Evolutionary conservation across 1,140 invertebrate species (phyloP).

Genomic region (Bombus sylvicola): DNA sequence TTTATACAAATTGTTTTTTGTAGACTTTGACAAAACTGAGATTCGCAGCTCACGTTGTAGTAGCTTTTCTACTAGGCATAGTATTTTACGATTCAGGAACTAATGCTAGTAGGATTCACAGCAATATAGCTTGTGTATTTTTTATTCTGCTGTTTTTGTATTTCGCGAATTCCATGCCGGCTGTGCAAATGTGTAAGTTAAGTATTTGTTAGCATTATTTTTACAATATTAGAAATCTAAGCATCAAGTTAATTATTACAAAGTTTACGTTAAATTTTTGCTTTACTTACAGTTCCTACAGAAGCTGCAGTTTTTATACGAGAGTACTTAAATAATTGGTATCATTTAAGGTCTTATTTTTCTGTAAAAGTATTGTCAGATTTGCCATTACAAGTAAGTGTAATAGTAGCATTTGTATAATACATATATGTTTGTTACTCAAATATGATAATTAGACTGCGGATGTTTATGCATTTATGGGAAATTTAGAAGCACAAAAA

Average conservation of each 20-base stretch:
- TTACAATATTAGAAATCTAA: background rate
- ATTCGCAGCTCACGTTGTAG: slow-evolving; percentile 87
- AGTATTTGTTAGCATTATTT: background rate
- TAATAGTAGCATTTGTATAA: background rate
- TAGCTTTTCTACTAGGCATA: slow-evolving; percentile 90
- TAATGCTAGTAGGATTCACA: slow-evolving; percentile 89
- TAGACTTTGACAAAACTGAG: slow-evolving; percentile 90
- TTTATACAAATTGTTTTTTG: slow-evolving; percentile 43
- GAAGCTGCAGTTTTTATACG: slow-evolving; percentile 93
- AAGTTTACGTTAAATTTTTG: slow-evolving; percentile 19
- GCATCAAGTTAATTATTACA: background rate
- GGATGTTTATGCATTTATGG: background rate
- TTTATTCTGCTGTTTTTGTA: slow-evolving; percentile 93
- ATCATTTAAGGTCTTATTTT: slow-evolving; percentile 92
- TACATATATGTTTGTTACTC: background rate
- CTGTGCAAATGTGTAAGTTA: slow-evolving; percentile 92
- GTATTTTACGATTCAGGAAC: slow-evolving; percentile 92
- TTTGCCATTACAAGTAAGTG: slow-evolving; percentile 90
- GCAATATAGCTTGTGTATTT: slow-evolving; percentile 92
- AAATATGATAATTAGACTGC: background rate
- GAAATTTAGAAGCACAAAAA: too few species aligned
- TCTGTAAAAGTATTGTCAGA: slow-evolving; percentile 93
- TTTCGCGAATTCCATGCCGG: slow-evolving; percentile 94
- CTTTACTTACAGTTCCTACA: slow-evolving; percentile 87
- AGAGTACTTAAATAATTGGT: slow-evolving; percentile 96